Conservation (phyloP, 2,888 invertebrate genomes). For the Philereme vetulata region DNA sequence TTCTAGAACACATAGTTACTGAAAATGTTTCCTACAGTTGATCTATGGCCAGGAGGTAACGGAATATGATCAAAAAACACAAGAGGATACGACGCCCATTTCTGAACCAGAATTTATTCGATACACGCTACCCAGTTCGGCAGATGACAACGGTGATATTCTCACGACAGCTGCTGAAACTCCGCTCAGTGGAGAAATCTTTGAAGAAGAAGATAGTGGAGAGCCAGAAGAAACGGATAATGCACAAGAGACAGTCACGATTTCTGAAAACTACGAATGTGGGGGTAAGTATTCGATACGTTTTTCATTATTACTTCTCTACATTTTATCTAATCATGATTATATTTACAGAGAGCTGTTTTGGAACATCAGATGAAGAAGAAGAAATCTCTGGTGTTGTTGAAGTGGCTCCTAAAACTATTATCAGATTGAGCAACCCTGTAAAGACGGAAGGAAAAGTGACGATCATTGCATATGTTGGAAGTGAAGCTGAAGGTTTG, state of each 20-base stretch:
- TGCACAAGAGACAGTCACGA: not conserved
- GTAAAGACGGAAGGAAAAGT: slow-evolving; percentile 15
- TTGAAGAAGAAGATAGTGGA: not conserved
- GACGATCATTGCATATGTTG: slow-evolving; percentile 3
- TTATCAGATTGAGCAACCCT: slow-evolving; percentile 8
- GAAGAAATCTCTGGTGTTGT: not conserved
- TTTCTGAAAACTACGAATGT: not conserved
- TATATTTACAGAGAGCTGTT: slow-evolving; percentile 1
- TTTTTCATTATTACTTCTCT: not conserved
- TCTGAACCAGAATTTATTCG: not conserved
- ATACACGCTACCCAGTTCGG: not conserved
- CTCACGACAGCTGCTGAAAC: slow-evolving; percentile 1
- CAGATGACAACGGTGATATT: not conserved
- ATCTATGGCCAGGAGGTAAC: slow-evolving; percentile 1
- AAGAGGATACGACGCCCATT: not conserved
- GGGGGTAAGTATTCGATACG: not conserved
- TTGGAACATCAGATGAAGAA: slow-evolving; percentile 4
- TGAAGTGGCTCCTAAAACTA: slow-evolving; percentile 1
- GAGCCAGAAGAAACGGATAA: slow-evolving; percentile 3
- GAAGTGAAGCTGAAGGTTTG: slow-evolving; percentile 6
- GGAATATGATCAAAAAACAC: slow-evolving; percentile 1
- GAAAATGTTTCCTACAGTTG: not conserved
- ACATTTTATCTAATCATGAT: not conserved
- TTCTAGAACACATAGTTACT: too few relatives aligned
- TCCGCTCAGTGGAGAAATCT: not conserved